Percentiles rank a stretch among this genome's conserved stretches.
phyloP scores from a whole-genome alignment of 2,888 invertebrate genomes.

The Parochlus steinenii region DNA sequence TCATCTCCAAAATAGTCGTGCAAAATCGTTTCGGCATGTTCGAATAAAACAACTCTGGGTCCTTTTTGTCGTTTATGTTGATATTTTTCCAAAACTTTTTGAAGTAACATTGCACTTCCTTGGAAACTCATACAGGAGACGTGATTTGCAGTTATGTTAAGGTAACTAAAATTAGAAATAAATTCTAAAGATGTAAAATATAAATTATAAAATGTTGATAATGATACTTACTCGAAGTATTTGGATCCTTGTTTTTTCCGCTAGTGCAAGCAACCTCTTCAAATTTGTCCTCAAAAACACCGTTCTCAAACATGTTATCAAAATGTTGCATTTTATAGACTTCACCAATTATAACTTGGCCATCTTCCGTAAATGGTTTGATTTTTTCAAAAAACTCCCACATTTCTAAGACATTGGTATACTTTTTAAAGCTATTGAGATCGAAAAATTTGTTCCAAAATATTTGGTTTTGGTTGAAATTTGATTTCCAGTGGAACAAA shows the following conservation, averaged over 20 bases:
- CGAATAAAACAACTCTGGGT: constrained; percentile 25
- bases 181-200: no score
- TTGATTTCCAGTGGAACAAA: constrained; percentile 77
- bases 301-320: constrained; percentile 66
- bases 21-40: constrained; percentile 68
- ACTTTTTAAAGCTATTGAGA: constrained; percentile 53
- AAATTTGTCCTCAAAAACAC: constrained; percentile 70
- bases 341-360: constrained; percentile 43
- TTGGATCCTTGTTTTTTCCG: constrained; percentile 2
- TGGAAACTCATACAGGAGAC: constrained; percentile 63
- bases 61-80: constrained; percentile 24
- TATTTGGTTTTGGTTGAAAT: constrained; percentile 38
- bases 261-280: constrained; percentile 37
- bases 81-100: constrained; percentile 37
- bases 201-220: constrained; percentile 26
- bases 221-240: constrained; percentile 21
- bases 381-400: constrained; percentile 55
- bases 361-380: constrained; percentile 14
- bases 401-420: constrained; percentile 76
- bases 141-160: constrained; percentile 36
- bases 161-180: constrained; percentile 67
- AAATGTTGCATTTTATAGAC: constrained; percentile 73
- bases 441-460: constrained; percentile 83
- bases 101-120: constrained; percentile 50
- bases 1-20: constrained; percentile 75